phyloP scores from a whole-genome alignment of 2,797 vertebrate species.

The Nasua narica region DNA sequence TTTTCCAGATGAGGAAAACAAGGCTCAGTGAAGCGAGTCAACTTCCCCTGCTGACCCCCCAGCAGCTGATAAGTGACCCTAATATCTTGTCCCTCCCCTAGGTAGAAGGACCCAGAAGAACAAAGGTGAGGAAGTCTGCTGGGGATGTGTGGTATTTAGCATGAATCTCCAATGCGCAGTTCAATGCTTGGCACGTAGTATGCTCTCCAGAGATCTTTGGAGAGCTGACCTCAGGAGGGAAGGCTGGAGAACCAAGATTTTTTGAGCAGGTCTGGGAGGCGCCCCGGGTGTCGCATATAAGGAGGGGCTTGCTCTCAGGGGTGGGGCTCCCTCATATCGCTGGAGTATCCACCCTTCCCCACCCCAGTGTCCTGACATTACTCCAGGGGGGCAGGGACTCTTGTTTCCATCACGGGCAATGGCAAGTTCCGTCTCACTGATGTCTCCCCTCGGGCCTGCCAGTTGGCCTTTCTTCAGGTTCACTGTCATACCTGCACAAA shows the following conservation, averaged over 20 bases:
- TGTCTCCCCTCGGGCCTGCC: background rate
- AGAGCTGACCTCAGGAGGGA: background rate
- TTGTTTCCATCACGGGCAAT: background rate
- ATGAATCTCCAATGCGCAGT: background rate
- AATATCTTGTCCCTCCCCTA: background rate
- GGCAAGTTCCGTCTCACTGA: background rate
- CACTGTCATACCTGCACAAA: constrained; percentile 12
- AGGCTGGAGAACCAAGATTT: background rate
- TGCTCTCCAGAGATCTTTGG: background rate
- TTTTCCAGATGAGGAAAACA: background rate
- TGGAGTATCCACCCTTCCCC: too few species aligned
- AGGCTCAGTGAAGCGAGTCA: background rate
- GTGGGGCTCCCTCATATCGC: accelerated
- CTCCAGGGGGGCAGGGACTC: background rate
- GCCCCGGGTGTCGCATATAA: background rate
- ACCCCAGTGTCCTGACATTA: background rate
- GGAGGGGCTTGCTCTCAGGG: too few species aligned
- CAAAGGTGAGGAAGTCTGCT: accelerated
- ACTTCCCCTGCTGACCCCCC: background rate
- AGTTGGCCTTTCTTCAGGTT: background rate
- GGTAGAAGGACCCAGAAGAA: background rate
- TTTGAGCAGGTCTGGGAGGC: background rate
- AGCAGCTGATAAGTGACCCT: background rate
- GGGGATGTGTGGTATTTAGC: background rate
- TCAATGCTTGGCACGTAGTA: accelerated